Conservation (phyloP, 1,140 invertebrate species). For the Diorhabda sublineata region DNA sequence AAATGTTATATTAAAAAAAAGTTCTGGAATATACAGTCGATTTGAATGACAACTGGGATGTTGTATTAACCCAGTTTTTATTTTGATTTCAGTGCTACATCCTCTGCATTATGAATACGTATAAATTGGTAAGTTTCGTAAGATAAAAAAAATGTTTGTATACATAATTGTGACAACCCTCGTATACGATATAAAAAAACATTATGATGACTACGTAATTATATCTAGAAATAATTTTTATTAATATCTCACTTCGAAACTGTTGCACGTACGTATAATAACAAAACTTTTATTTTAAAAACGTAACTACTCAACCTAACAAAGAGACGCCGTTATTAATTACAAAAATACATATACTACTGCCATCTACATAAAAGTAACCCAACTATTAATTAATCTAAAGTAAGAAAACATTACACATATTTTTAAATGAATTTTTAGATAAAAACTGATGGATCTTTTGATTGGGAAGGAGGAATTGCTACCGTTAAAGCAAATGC, state of each 20-base stretch:
- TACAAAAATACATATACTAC: not conserved
- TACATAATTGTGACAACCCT: not conserved
- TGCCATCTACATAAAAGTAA: not conserved
- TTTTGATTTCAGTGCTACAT: slow-evolving; percentile 32
- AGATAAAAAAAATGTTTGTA: not conserved
- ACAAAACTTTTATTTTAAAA: not conserved
- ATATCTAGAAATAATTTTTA: not conserved
- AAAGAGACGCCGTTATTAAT: not conserved
- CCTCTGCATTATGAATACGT: slow-evolving; percentile 31
- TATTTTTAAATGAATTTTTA: not conserved
- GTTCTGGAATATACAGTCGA: too few relatives aligned
- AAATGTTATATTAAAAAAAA: too few relatives aligned
- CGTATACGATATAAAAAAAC: not conserved
- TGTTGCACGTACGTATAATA: not conserved
- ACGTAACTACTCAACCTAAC: not conserved
- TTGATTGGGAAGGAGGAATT: slow-evolving; percentile 33
- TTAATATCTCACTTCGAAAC: not conserved
- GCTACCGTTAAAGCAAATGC: slow-evolving; percentile 27
- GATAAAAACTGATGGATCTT: slow-evolving; percentile 31
- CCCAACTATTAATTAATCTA: not conserved
- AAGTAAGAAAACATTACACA: not conserved
- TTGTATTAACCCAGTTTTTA: too few relatives aligned
- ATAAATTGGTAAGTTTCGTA: slow-evolving; percentile 33
- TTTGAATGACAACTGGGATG: too few relatives aligned
- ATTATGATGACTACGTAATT: not conserved